Percentiles rank a stretch among this genome's conserved stretches.
Conservation (phyloP, 2,888 invertebrate species). For the Octodonta nipae region DNA sequence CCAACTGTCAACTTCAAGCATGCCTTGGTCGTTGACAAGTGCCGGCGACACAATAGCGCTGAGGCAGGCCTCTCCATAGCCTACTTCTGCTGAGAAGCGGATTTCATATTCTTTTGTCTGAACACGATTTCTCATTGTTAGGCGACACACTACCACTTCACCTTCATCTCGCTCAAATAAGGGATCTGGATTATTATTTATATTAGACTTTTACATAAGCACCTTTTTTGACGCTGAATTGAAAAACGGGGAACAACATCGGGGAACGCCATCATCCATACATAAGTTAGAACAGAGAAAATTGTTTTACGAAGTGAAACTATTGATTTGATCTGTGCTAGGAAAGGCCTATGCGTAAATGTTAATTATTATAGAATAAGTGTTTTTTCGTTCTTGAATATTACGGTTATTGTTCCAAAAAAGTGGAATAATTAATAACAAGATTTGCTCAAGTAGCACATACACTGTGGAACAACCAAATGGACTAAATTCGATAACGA, state of each 20-base stretch:
- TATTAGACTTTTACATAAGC: no score
- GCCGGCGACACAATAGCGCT: conserved; percentile 2
- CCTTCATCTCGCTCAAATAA: not conserved
- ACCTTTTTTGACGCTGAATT: not conserved
- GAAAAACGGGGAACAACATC: not conserved
- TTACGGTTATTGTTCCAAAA: no score
- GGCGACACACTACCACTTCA: conserved; percentile 6
- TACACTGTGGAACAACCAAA: no score
- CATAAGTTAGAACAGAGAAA: no score
- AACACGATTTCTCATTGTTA: conserved; percentile 26
- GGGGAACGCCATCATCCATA: not conserved
- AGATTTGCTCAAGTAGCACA: no score
- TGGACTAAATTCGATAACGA: no score
- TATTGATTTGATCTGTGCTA: no score
- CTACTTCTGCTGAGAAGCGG: conserved; percentile 22
- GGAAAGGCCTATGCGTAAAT: no score
- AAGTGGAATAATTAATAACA: no score
- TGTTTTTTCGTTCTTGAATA: no score
- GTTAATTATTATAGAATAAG: no score
- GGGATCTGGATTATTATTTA: conserved; percentile 1
- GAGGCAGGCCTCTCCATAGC: not conserved
- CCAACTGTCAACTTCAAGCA: not conserved
- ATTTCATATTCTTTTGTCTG: conserved; percentile 30
- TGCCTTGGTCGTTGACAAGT: not conserved
- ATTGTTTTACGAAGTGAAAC: no score